These are phyloP conservation scores for Pomatostomus ruficeps DNA, from an alignment of 2,113 vertebrate genomes.

Conservation along the genomic window DNA sequence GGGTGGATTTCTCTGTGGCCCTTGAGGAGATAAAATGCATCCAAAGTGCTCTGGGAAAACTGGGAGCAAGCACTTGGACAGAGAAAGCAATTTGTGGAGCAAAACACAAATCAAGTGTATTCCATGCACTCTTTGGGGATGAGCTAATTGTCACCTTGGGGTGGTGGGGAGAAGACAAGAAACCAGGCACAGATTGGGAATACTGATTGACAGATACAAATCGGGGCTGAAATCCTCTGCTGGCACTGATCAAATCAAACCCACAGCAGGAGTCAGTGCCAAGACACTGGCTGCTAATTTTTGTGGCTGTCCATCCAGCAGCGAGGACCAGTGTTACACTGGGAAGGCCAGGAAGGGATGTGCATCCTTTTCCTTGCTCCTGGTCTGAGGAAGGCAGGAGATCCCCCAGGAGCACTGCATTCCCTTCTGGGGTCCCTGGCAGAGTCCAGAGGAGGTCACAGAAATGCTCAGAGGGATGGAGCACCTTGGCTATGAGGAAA, in stretches of 20 bases:
- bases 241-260: not conserved
- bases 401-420: not conserved
- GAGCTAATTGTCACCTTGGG: not conserved
- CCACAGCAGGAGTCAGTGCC: not conserved
- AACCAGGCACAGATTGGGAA: not conserved
- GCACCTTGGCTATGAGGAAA: not conserved
- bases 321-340: fast-evolving
- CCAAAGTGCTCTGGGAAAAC: not conserved
- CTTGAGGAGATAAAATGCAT: not conserved
- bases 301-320: not conserved
- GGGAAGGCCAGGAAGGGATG: not conserved
- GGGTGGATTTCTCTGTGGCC: not conserved
- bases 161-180: not conserved
- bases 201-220: not conserved
- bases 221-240: not conserved
- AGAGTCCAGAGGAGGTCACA: not conserved
- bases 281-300: not conserved
- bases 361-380: not conserved
- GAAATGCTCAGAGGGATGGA: not conserved
- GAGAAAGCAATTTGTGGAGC: not conserved
- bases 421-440: not conserved
- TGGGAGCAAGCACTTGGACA: not conserved
- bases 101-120: not conserved
- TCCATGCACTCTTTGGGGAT: not conserved
- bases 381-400: not conserved